Evolutionary conservation across 2,113 vertebrate genomes (phyloP), one percentile per base, ranked within the genome.

Genomic region (Struthio camelus): DNA sequence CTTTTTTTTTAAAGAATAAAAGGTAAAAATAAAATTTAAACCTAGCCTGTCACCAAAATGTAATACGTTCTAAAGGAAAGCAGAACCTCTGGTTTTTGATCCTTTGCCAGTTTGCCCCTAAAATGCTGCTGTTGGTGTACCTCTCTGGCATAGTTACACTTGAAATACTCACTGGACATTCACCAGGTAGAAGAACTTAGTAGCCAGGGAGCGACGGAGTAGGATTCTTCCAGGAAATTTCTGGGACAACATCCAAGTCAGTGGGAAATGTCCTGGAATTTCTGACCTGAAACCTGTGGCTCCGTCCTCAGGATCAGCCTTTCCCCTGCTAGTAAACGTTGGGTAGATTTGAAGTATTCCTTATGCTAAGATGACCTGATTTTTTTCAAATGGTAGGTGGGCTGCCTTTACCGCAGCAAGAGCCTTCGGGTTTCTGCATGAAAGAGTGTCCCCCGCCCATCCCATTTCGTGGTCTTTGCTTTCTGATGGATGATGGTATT

Each of bases 1-100:
- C 12, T 22, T 42, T 58, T 48, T 3, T 53, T 92, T 75, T 56
- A 65, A 62, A 85, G 15, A 10, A 76, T 89, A 30, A 93, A 81
- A 75, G 82, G 24, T 0, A 23, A 92, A 77, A 88, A 50, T 46
- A 79, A 76, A 86, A 78, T 64, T 53, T 71, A 80, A 90, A 56
- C n/a, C 27, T 6, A 62, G 2, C 28, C 18, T 84, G 38, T 90
- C 83, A 78, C 46, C 71, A 81, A 87, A 93, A 36, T 34, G 42
- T 77, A 66, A 40, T 32, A 6, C 16, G 71, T 93, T 85, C 82
- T 93, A 81, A 91, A 93, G 62, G 62, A 89, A 92, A 82, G 36
- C 19, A 23, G 14, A 14, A 48, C 70, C 79, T 86, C 27, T 81
- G 61, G 77, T 61, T 59, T 87, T 92, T 87, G 70, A 66, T 81